Evolutionary conservation across 2,888 invertebrate genomes (phyloP).

Genomic region (Flexamia atlantica): DNA sequence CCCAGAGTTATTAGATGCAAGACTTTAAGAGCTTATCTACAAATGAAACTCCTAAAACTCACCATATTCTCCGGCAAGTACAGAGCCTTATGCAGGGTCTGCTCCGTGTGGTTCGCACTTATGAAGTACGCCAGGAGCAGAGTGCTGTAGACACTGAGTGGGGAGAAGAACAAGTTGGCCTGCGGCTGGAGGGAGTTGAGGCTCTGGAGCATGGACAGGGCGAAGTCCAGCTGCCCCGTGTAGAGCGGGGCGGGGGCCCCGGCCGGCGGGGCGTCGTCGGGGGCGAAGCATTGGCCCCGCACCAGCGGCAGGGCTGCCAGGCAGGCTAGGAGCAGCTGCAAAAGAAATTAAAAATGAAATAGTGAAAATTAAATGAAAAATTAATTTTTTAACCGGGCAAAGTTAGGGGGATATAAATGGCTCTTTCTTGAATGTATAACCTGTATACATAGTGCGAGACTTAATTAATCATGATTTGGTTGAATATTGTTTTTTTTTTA

Average conservation of each 20-base stretch:
- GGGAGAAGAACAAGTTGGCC: slow-evolving; percentile 92
- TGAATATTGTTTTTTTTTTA: no score
- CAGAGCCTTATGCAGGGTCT: slow-evolving; percentile 80
- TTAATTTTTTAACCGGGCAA: no score
- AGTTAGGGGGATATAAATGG: no score
- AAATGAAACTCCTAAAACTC: slow-evolving; percentile 68
- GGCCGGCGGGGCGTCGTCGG: slow-evolving; percentile 73
- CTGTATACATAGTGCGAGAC: no score
- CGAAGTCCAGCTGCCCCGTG: slow-evolving; percentile 82
- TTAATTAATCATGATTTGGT: no score
- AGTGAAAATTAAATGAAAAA: no score
- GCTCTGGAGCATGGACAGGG: slow-evolving; percentile 83
- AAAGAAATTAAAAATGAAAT: no score
- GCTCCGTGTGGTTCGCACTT: slow-evolving; percentile 84
- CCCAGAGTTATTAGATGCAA: no score
- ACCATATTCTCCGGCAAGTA: slow-evolving; percentile 79
- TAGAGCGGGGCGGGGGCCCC: slow-evolving; percentile 76
- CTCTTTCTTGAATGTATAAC: no score
- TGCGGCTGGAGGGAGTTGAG: slow-evolving; percentile 81
- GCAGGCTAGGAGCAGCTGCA: background rate
- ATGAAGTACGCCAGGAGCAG: slow-evolving; percentile 88
- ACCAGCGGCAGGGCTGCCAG: slow-evolving; percentile 24
- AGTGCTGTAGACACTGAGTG: slow-evolving; percentile 91
- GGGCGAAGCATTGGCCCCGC: slow-evolving; percentile 75
- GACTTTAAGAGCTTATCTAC: no score